Evolutionary conservation across 2,113 vertebrate species (phyloP).

Genomic region (Heterocephalus glaber): DNA sequence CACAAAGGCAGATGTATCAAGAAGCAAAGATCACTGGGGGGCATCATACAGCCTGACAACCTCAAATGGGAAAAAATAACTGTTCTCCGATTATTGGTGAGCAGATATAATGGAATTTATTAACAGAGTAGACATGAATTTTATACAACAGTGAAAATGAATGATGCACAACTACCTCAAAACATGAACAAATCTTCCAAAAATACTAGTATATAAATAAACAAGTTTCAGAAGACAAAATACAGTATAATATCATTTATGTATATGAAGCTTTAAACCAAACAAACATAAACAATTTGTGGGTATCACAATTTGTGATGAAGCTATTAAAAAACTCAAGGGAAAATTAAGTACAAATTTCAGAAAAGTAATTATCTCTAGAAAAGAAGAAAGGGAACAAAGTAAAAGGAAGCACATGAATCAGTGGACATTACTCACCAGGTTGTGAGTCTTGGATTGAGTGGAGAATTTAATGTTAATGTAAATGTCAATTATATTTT

Average conservation of each 20-base stretch:
- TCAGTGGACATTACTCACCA: background rate
- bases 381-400: background rate
- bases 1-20: background rate
- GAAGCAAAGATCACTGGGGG: background rate
- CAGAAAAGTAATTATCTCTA: background rate
- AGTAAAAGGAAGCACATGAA: background rate
- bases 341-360: conserved; percentile 13
- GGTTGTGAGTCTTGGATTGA: background rate
- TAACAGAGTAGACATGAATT: background rate
- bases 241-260: background rate
- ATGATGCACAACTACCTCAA: background rate
- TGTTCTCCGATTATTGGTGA: background rate
- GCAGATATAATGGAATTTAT: background rate
- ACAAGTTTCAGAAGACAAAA: background rate
- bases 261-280: background rate
- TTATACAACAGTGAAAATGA: background rate
- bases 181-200: conserved; percentile 17
- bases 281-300: background rate
- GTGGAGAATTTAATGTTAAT: background rate
- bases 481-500: background rate
- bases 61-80: background rate
- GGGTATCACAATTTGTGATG: background rate
- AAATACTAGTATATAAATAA: background rate
- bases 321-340: background rate
- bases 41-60: background rate